Percentiles rank a stretch among this genome's conserved stretches.
phyloP scores from a whole-genome alignment of 2,888 invertebrate species.

The Drosophila borborema region DNA sequence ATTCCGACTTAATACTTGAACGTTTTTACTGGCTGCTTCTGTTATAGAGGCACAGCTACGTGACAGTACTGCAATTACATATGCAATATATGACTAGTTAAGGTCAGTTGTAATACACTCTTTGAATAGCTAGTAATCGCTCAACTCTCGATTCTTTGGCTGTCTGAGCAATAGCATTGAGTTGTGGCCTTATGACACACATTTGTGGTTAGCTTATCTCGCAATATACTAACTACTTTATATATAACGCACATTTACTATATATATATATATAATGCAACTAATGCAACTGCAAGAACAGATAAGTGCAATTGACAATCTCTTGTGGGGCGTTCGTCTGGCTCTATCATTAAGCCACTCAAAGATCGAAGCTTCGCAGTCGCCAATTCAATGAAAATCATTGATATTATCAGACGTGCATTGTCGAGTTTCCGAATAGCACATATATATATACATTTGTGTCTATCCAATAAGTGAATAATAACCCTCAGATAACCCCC shows the following conservation, averaged over 20 bases:
- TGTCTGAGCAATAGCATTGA: conserved; percentile 68
- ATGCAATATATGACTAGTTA: conserved; percentile 1
- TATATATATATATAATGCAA: conserved; percentile 1
- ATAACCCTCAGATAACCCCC: conserved; percentile 26
- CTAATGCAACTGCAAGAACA: conserved; percentile 19
- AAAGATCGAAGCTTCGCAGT: conserved; percentile 11
- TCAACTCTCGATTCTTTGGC: conserved; percentile 38
- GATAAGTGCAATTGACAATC: conserved; percentile 41
- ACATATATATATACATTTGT: neutral
- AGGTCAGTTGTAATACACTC: conserved; percentile 6
- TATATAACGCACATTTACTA: too few relatives aligned
- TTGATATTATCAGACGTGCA: conserved; percentile 39
- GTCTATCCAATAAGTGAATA: conserved; percentile 12
- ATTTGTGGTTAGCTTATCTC: conserved; percentile 76
- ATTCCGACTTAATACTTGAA: neutral
- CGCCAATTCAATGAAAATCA: conserved; percentile 41
- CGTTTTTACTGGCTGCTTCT: conserved; percentile 6
- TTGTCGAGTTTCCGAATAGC: neutral
- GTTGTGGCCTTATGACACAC: conserved; percentile 80
- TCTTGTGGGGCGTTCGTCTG: conserved; percentile 12
- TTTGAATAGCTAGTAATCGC: conserved; percentile 27
- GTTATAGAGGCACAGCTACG: too few relatives aligned
- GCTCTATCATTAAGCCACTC: conserved; percentile 50
- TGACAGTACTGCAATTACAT: neutral
- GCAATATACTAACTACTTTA: conserved; percentile 26